Evolutionary conservation across 2,888 invertebrate genomes (phyloP), one percentile per base, ranked within the genome.

Genomic region (Epirrita christyi): DNA sequence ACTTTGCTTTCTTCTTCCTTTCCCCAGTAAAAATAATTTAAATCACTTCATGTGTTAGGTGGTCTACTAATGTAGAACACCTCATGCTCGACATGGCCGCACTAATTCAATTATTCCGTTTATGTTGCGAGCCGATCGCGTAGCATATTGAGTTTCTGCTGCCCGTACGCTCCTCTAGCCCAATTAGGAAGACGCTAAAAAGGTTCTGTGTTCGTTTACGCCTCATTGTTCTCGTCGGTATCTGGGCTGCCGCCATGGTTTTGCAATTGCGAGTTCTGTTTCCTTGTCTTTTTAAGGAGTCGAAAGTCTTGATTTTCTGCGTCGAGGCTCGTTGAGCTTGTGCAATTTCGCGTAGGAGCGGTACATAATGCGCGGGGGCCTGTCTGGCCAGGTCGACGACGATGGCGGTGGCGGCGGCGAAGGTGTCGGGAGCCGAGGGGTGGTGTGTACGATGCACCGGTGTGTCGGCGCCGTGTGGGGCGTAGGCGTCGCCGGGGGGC

Each of bases 401-500:
- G 72, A 65, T 65, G 61, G 61, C 63, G 65, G 69, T 68, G 75
- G 71, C 70, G 76, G 72, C 66, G 68, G 61, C 64, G 68, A 66
- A 67, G 73, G 74, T 66, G 72, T 66, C 76, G 77, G 85, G 81
- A 78, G 79, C 78, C 76, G 82, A 81, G 85, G 86, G 85, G 86
- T 85, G 86, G 88, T 86, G 86, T 81, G 78, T 79, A 77, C 85
- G 86, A 79, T 86, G 88, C 87, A 85, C 81, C 81, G 83, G 73
- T 73, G 80, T 76, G 77, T 64, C 79, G 86, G 82, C 85, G 85
- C 80, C 86, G 85, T 83, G 88, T 85, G 89, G 88, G 91, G 88
- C 90, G 89, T 88, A 88, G 91, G 90, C 90, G 89, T 87, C 89
- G 87, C 86, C 90, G 87, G 88, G 90, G 90, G 91, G 91, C 91